A percentile compares a stretch with the other conserved stretches of the same genome.
Conservation (phyloP, 2,888 invertebrate species). For the Stenchaetothrips biformis region DNA sequence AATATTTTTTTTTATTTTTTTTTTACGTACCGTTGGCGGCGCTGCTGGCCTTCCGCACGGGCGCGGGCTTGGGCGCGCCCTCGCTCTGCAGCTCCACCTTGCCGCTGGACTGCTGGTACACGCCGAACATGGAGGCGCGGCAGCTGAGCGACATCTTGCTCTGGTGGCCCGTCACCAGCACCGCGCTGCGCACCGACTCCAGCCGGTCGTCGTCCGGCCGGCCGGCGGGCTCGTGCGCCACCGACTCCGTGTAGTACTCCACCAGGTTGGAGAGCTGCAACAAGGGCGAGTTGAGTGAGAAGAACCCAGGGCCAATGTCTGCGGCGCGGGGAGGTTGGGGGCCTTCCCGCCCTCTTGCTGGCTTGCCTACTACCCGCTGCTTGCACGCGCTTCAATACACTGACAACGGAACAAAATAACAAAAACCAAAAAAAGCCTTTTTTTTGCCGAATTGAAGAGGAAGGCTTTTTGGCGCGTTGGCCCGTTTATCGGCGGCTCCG, state of each 20-base stretch:
- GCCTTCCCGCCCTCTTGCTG: no score
- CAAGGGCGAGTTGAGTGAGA: not conserved
- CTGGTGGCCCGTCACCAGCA: not conserved
- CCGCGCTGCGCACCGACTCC: not conserved
- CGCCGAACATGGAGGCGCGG: not conserved
- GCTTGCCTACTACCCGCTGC: no score
- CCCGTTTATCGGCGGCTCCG: no score
- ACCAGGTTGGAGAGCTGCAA: conserved; percentile 18
- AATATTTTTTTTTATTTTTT: no score
- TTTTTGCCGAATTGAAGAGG: no score
- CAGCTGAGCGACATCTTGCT: conserved; percentile 7
- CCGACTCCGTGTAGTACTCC: not conserved
- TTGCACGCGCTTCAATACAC: no score
- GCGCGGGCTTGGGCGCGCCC: conserved; percentile 14
- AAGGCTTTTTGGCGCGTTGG: no score
- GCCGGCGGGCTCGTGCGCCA: not conserved
- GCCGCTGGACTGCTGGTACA: not conserved
- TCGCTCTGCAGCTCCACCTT: not conserved
- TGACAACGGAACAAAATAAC: no score
- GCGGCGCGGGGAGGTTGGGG: no score
- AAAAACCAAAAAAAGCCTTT: no score
- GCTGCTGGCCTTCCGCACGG: conserved; percentile 1
- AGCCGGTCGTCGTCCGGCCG: not conserved
- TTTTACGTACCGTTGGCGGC: not conserved
- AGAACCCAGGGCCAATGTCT: no score